Evolutionary conservation across 2,113 vertebrate genomes (phyloP), one percentile per base, ranked within the genome.

Genomic region (Podilymbus podiceps): DNA sequence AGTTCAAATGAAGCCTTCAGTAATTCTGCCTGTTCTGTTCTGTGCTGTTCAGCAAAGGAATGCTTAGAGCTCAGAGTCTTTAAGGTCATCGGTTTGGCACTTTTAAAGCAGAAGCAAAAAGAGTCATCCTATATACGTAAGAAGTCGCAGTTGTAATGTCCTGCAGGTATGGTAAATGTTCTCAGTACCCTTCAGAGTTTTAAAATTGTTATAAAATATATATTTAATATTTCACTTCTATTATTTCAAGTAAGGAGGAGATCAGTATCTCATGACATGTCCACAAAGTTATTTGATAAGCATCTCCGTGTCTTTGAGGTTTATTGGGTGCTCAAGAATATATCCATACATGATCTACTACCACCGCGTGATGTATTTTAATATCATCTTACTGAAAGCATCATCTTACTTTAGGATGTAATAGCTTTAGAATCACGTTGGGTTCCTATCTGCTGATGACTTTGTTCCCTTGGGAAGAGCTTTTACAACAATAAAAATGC

Each of bases 371-470:
- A 88, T 93, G 58, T 49, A 93, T 90, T 97, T 95, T 89, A 91
- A 96, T 95, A 95, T 96, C 77, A 60, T 96, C 52, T 95, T 74
- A 50, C 49, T 94, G 62, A 94, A 75, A 92, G 38, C 7, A 5
- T 63, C 47, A 38, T 72, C 47, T 81, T 56, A 40, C 8, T 69
- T 80, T n/a, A 72, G 53, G 90, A 87, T 68, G 27, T 52, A 92
- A 79, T 27, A 94, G 68, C 33, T 42, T 27, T 50, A 83, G n/a
- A 83, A 42, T 44, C 74, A 60, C 2, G 8, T 25, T 90, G 62
- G 47, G 42, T 35, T 81, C 53, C 49, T n/a, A 10, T 59, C 56
- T 11, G 7, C 14, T 25, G 94, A 19, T 88, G 15, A n/a, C 15
- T 38, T 74, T 83, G 4, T 58, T 88, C 27, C 47, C 38, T 67